Conservation (phyloP, 1,140 invertebrate genomes). For the Aphaenogaster ashmeadi region DNA sequence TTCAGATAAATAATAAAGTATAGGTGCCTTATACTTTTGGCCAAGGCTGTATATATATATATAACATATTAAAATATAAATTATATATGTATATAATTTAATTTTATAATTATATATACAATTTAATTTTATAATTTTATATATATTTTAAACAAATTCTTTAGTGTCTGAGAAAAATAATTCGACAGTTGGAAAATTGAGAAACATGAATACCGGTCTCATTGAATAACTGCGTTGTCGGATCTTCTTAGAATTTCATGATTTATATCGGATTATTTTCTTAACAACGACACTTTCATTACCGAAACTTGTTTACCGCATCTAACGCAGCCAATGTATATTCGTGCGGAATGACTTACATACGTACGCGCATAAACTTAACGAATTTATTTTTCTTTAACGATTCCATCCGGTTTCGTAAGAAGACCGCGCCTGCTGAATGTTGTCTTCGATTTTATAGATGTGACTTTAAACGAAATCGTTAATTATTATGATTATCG, state of each 20-base stretch:
- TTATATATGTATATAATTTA: too few species aligned
- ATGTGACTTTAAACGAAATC: not conserved
- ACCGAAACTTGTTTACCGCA: not conserved
- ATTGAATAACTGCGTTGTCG: not conserved
- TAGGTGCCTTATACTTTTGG: too few species aligned
- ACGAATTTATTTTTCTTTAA: slow-evolving; percentile 45
- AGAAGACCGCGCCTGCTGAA: not conserved
- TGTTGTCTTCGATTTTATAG: slow-evolving; percentile 14
- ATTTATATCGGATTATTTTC: not conserved
- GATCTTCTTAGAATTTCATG: not conserved
- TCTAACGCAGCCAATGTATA: not conserved
- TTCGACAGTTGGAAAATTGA: not conserved
- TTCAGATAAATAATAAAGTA: too few species aligned
- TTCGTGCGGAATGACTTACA: not conserved
- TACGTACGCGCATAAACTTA: not conserved
- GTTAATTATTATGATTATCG: not conserved
- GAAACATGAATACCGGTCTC: not conserved
- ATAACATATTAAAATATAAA: too few species aligned
- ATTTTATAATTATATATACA: too few species aligned
- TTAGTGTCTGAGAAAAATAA: not conserved
- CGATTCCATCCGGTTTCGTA: slow-evolving; percentile 35
- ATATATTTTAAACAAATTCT: not conserved
- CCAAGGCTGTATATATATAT: too few species aligned
- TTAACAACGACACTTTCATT: not conserved
- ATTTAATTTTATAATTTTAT: too few species aligned